A percentile compares a stretch with the other conserved stretches of the same genome.
phyloP scores from a whole-genome alignment of 2,888 invertebrate genomes.

The Aspidiotus destructor region DNA sequence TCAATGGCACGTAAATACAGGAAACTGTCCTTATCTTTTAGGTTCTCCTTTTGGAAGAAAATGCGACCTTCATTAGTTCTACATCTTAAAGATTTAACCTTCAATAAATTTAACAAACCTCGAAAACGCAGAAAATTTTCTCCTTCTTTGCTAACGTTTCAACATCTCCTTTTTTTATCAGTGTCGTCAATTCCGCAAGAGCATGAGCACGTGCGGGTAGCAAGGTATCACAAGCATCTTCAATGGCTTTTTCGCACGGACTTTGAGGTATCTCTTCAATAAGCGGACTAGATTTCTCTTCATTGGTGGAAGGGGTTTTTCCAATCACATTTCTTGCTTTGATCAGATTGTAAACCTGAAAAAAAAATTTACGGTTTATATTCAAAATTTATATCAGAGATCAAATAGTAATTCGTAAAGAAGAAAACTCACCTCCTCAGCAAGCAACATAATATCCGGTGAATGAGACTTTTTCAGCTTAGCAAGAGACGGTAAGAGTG shows the following conservation, averaged over 20 bases:
- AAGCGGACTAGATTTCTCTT: constrained; percentile 14
- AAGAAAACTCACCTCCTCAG: constrained; percentile 38
- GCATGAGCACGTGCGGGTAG: constrained; percentile 76
- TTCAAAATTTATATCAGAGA: background rate
- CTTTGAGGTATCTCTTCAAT: constrained; percentile 39
- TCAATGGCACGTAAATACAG: constrained; percentile 69
- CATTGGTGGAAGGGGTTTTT: constrained; percentile 19
- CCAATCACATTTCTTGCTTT: constrained; percentile 39
- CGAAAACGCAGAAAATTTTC: constrained; percentile 59
- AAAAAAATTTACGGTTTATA: background rate
- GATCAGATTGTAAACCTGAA: constrained; percentile 39
- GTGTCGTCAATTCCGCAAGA: constrained; percentile 58
- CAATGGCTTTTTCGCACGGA: constrained; percentile 53
- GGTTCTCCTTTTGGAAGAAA: constrained; percentile 47
- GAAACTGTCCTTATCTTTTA: constrained; percentile 70
- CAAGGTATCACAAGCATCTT: constrained; percentile 58
- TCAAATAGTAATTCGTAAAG: background rate
- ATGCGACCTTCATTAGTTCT: background rate
- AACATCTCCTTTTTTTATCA: constrained; percentile 57
- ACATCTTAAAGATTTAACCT: background rate
- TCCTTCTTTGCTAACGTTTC: constrained; percentile 56
- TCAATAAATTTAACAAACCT: constrained; percentile 45
- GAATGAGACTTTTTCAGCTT: background rate
- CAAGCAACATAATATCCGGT: constrained; percentile 38
- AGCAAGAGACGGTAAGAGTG: background rate